Conservation (phyloP, 1,140 invertebrate species). For the Ips nitidus region DNA sequence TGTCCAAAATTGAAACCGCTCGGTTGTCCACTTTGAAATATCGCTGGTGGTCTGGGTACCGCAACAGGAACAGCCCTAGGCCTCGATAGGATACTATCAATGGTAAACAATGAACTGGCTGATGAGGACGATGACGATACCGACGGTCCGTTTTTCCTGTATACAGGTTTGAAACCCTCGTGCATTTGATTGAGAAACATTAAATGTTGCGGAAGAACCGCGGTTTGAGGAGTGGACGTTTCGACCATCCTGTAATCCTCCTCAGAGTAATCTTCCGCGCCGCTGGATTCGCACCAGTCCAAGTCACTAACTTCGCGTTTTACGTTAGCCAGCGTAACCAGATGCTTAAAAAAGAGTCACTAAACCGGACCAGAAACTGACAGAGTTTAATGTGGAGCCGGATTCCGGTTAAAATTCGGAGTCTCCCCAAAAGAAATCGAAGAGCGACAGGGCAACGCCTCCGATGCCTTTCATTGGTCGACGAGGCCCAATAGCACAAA, state of each 20-base stretch:
- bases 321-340: constrained; percentile 46
- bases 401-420: constrained; percentile 7
- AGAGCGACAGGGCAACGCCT: constrained; percentile 19
- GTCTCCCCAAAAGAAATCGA: constrained; percentile 15
- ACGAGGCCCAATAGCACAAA: constrained; percentile 17
- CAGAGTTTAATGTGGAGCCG: constrained; percentile 15
- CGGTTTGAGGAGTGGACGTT: constrained; percentile 38
- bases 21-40: constrained; percentile 53
- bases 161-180: constrained; percentile 49
- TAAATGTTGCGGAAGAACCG: constrained; percentile 41
- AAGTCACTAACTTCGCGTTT: constrained; percentile 47
- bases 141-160: constrained; percentile 31
- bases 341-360: constrained; percentile 1
- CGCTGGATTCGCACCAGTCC: constrained; percentile 48
- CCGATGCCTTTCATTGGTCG: constrained; percentile 17
- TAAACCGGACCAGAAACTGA: constrained; percentile 20
- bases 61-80: constrained; percentile 53
- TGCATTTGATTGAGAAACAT: constrained; percentile 46
- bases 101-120: constrained; percentile 71
- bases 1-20: constrained; percentile 57
- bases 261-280: constrained; percentile 44
- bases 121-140: constrained; percentile 54
- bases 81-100: constrained; percentile 75
- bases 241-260: constrained; percentile 51
- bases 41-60: constrained; percentile 44